Percentiles rank a stretch among this genome's conserved stretches.
phyloP scores from a whole-genome alignment of 1,140 invertebrate genomes.

The Drosophila nigromelanica region DNA sequence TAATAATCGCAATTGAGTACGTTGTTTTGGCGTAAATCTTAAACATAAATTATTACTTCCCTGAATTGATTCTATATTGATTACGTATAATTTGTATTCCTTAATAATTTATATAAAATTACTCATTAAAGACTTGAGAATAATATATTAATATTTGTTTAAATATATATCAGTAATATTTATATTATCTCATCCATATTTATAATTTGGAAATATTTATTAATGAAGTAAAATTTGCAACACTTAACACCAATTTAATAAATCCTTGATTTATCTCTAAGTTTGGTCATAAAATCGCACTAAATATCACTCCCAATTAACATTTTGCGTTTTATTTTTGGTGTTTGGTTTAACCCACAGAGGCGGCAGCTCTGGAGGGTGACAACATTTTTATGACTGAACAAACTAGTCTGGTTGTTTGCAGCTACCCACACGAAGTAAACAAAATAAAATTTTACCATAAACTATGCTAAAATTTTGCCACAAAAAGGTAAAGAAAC shows the following conservation, averaged over 20 bases:
- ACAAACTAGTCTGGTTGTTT: constrained; percentile 57
- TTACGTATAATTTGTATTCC: too few relatives aligned
- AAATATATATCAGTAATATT: too few relatives aligned
- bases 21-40: background rate
- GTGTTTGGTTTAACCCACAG: background rate
- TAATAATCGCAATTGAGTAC: background rate
- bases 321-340: constrained; percentile 19
- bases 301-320: constrained; percentile 32
- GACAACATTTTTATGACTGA: constrained; percentile 64
- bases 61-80: too few relatives aligned
- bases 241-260: background rate
- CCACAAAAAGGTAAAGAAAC: constrained; percentile 31
- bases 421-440: constrained; percentile 38
- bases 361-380: constrained; percentile 16
- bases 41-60: constrained; percentile 1
- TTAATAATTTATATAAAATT: background rate
- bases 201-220: too few relatives aligned
- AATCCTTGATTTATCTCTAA: background rate
- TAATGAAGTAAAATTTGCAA: too few relatives aligned
- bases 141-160: too few relatives aligned
- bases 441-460: constrained; percentile 17
- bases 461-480: constrained; percentile 52
- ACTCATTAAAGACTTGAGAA: too few relatives aligned
- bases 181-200: too few relatives aligned
- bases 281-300: background rate